Conservation (phyloP, 2,113 vertebrate genomes). For the Thinocorus orbignyianus region DNA sequence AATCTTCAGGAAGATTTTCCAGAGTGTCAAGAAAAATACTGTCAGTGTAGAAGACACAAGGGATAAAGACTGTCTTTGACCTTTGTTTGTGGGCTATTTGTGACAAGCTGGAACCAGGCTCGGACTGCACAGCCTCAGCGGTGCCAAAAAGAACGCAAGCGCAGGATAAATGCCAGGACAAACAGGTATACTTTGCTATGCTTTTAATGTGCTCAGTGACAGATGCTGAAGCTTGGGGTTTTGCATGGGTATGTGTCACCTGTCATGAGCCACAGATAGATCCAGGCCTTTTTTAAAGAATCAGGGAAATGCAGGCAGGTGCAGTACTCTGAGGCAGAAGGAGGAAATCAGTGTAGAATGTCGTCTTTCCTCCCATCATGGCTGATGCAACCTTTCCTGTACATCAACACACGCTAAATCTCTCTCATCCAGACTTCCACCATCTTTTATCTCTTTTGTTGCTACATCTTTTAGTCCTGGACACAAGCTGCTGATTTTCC, state of each 20-base stretch:
- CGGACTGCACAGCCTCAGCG: rapidly evolving
- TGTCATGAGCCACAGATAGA: conserved; percentile 27
- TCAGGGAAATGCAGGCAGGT: neutral
- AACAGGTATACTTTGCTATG: neutral
- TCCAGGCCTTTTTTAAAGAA: conserved; percentile 13
- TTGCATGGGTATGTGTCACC: conserved; percentile 11
- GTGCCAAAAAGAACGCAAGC: neutral
- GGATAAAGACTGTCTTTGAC: neutral
- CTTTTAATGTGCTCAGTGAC: neutral
- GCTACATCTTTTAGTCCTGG: neutral
- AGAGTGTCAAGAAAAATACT: neutral
- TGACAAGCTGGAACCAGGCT: neutral
- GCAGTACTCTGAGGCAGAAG: neutral
- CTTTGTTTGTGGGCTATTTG: neutral
- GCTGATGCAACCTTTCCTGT: neutral
- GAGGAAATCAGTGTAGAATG: neutral
- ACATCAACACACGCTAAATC: neutral
- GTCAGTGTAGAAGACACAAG: neutral
- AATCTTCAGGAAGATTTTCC: neutral
- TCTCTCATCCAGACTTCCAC: neutral
- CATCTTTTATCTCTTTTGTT: neutral
- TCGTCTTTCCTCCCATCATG: neutral
- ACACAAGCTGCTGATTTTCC: neutral
- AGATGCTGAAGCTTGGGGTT: conserved; percentile 10
- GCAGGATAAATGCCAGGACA: conserved; percentile 6